Conservation (phyloP, 2,797 vertebrate species). For the Oryzias sinensis region DNA sequence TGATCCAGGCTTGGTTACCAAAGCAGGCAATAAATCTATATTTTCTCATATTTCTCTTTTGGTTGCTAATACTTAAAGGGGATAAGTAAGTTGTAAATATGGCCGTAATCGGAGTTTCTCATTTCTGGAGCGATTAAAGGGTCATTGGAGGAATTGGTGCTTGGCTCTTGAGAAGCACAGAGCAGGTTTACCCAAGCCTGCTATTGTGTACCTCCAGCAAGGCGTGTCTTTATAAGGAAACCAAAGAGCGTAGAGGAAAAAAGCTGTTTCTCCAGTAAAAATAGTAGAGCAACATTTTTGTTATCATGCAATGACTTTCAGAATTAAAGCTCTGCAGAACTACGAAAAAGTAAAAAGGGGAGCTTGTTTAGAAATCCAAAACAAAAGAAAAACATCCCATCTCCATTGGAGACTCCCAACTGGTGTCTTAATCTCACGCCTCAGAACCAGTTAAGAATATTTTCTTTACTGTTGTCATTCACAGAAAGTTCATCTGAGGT, state of each 20-base stretch:
- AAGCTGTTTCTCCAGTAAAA: conserved; percentile 3
- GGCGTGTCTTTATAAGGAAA: conserved; percentile 17
- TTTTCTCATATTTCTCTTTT: conserved; percentile 54
- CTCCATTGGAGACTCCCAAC: no score
- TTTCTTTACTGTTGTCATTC: no score
- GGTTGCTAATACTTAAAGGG: conserved; percentile 37
- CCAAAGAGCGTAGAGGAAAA: not conserved
- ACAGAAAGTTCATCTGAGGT: no score
- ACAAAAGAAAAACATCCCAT: no score
- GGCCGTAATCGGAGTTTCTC: conserved; percentile 50
- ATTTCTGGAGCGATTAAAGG: conserved; percentile 52
- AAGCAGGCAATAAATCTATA: conserved; percentile 70
- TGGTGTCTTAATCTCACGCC: no score
- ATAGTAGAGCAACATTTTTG: conserved; percentile 3
- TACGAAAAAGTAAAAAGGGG: no score
- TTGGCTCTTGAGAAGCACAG: conserved; percentile 36
- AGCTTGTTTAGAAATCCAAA: no score
- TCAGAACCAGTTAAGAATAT: no score
- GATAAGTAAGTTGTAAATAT: conserved; percentile 62
- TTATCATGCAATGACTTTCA: conserved; percentile 10
- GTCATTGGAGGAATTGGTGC: conserved; percentile 47
- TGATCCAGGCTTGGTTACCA: conserved; percentile 69
- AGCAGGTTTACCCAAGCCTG: conserved; percentile 48
- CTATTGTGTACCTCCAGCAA: conserved; percentile 33
- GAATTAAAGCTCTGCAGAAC: not conserved